Percentiles rank a stretch among this genome's conserved stretches.
These are phyloP conservation scores for Genyomyrus donnyi DNA, from an alignment of 2,113 vertebrate species.

Conservation along the genomic window DNA sequence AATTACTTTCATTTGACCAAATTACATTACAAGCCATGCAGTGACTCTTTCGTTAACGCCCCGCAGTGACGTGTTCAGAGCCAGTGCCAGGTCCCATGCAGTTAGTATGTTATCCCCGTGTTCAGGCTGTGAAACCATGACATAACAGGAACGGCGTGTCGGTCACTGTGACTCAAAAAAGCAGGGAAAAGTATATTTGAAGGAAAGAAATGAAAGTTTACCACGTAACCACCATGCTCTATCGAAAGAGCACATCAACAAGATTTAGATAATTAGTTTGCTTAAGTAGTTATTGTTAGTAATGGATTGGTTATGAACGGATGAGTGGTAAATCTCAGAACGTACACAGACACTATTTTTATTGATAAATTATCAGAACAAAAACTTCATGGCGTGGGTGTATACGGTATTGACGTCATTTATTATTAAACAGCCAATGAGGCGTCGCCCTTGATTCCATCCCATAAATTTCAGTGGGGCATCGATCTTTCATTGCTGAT, in stretches of 20 bases:
- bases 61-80: not conserved
- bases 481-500: not conserved
- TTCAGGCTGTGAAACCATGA: not conserved
- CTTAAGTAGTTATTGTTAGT: not conserved
- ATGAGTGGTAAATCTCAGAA: not conserved
- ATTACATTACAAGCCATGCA: not conserved
- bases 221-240: not conserved
- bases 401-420: not conserved
- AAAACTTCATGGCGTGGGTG: not conserved
- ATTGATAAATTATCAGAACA: not conserved
- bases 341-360: not conserved
- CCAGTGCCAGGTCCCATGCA: not conserved
- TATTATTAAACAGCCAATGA: not conserved
- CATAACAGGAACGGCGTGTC: not conserved
- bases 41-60: not conserved
- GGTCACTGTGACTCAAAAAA: not conserved
- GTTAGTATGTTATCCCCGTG: not conserved
- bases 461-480: not conserved
- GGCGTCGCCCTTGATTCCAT: not conserved
- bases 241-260: not conserved
- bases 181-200: not conserved
- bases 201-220: not conserved
- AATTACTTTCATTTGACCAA: conserved; percentile 1
- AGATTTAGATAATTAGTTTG: not conserved
- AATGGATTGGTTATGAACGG: not conserved